These are phyloP conservation scores for Caenorhabditis sp. DNA, from an alignment of 2,888 invertebrate genomes.

Conservation along the genomic window DNA sequence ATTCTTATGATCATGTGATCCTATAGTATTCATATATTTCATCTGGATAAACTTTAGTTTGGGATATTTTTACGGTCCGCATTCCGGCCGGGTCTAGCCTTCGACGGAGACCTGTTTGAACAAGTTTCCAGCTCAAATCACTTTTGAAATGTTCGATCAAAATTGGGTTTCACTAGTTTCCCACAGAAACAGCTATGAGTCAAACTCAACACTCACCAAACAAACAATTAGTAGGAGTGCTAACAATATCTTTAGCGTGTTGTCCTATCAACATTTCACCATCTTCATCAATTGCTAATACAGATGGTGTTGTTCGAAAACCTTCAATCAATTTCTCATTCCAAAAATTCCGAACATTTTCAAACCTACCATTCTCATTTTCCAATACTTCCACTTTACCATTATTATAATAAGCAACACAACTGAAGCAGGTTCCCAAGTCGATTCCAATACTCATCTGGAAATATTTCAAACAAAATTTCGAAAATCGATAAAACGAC, in stretches of 20 bases:
- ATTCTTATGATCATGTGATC: no score
- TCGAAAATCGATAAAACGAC: background rate
- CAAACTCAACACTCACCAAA: constrained; percentile 16
- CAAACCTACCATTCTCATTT: constrained; percentile 38
- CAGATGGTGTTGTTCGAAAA: constrained; percentile 36
- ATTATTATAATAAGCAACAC: constrained; percentile 33
- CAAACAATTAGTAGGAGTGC: constrained; percentile 19
- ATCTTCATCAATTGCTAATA: constrained; percentile 35
- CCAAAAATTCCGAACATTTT: background rate
- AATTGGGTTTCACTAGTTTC: no score
- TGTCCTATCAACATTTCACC: constrained; percentile 35
- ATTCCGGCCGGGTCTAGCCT: no score
- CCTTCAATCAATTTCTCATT: constrained; percentile 7
- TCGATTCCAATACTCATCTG: constrained; percentile 40
- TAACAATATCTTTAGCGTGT: constrained; percentile 34
- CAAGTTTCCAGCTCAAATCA: no score
- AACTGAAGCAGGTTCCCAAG: constrained; percentile 36
- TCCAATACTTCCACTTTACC: constrained; percentile 30
- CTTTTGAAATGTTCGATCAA: no score
- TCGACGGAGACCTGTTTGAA: no score
- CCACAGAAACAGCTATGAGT: no score
- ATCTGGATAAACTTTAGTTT: no score
- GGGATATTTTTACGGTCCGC: no score
- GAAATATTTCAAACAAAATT: background rate
- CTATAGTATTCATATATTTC: no score